Conservation (phyloP, 1,140 invertebrate species). For the Drosophila mauritiana region DNA sequence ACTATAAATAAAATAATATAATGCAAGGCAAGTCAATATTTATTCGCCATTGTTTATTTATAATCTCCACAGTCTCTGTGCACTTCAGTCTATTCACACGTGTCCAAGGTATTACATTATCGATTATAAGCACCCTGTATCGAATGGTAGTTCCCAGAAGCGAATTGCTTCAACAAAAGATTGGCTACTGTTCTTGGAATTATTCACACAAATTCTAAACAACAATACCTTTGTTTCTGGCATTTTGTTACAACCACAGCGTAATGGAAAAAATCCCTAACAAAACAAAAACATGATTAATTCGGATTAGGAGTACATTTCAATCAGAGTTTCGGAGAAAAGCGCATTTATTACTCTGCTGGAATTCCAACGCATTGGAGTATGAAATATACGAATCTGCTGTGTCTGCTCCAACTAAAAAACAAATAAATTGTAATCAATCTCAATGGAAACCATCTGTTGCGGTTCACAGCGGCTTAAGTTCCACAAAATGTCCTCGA, state of each 20-base stretch:
- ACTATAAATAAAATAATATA: conserved; percentile 39
- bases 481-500: conserved; percentile 16
- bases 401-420: conserved; percentile 9
- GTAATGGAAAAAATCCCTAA: conserved; percentile 1
- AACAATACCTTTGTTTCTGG: not conserved
- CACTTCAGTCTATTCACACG: conserved; percentile 24
- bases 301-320: not conserved
- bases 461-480: conserved; percentile 33
- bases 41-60: conserved; percentile 22
- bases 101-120: conserved; percentile 15
- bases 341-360: not conserved
- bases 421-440: conserved; percentile 43
- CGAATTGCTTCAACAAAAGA: conserved; percentile 5
- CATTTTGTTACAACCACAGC: conserved; percentile 8
- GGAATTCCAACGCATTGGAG: not conserved
- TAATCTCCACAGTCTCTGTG: conserved; percentile 25
- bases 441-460: conserved; percentile 35
- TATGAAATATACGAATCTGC: not conserved
- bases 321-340: not conserved
- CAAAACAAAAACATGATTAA: not conserved
- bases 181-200: conserved; percentile 13
- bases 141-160: conserved; percentile 34
- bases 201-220: not conserved
- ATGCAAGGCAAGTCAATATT: conserved; percentile 9
- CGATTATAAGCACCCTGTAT: conserved; percentile 31